These are phyloP conservation scores for Lycaon pictus DNA, from an alignment of 2,113 vertebrate genomes.

Conservation along the genomic window DNA sequence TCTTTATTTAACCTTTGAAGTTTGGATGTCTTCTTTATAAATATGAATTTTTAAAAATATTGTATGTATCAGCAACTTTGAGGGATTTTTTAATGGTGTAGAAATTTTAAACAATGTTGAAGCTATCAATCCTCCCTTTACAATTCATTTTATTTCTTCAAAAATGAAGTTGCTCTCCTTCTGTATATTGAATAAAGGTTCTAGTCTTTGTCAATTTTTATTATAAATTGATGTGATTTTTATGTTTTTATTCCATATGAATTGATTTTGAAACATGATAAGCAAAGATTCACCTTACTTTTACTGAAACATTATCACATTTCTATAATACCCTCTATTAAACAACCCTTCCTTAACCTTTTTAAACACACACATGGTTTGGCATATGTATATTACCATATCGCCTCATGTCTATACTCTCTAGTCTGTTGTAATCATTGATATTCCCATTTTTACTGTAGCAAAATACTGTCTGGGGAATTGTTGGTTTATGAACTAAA, in stretches of 20 bases:
- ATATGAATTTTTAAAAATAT: not conserved
- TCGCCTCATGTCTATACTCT: not conserved
- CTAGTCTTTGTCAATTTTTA: not conserved
- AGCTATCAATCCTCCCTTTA: not conserved
- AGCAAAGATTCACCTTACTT: not conserved
- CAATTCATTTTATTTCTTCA: not conserved
- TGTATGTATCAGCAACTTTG: not conserved
- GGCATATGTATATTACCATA: not conserved
- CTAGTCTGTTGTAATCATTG: not conserved
- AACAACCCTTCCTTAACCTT: not conserved
- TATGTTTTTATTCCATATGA: not conserved
- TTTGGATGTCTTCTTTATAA: not conserved
- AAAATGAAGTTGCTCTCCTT: not conserved
- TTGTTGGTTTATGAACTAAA: slow-evolving; percentile 13
- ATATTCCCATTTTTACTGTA: not conserved
- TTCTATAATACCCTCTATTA: not conserved
- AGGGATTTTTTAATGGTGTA: not conserved
- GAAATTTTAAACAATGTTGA: slow-evolving; percentile 38
- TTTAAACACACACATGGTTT: slow-evolving; percentile 25
- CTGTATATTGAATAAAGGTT: not conserved
- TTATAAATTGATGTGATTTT: slow-evolving; percentile 3
- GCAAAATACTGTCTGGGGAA: not conserved
- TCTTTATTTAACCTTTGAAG: slow-evolving; percentile 9
- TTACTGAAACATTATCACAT: not conserved
- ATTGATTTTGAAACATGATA: not conserved